Base-by-base conservation (phyloP, 2,797 vertebrate species). In the Pitangus sulphuratus region DNA sequence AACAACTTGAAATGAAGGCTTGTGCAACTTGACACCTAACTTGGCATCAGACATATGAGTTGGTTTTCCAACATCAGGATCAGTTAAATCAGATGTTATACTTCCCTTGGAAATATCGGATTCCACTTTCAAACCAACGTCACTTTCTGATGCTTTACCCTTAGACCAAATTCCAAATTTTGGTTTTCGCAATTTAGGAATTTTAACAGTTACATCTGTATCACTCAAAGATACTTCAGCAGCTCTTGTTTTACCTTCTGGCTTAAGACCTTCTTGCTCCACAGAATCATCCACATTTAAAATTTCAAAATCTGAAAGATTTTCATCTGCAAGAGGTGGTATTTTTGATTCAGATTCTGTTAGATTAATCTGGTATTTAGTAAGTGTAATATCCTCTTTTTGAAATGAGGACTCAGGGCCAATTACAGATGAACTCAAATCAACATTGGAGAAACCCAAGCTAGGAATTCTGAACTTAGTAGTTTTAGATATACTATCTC, bases 141-240 rank as follows among this genome's bases (percentile, higher is more conserved):
- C 31, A 54, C 14, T 11, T n/a, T 54, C 71, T 13, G 15, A 9
- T 5, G 8, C 5, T 15, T 95, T 92, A 12, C 39, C 80, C 6
- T 58, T 91, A 15, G 94, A 37, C 15, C 22, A 16, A 87, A 95
- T 11, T 16, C 83, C 90, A 57, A 98, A 98, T 70, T 96, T 98
- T 0, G 98, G 98, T 39, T 96, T 95, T 45, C 77, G 72, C 31
- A 98, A 97, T 53, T 91, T 97, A 21, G 98, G 98, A 87, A 98
- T 97, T 81, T 97, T 97, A 14, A 98, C 82, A 1, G 39, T 92
- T 24, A 84, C 9, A 1, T 70, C 71, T 4, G 64, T 31, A 3
- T 78, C 62, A 62, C 1, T 1, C 1, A 56, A 2, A 51, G 5
- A 3, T 1, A 39, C 4, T 17, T 83, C 76, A 22, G 16, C 0